Evolutionary conservation across 2,888 invertebrate genomes (phyloP).

Genomic region (Palloptera scutellata): DNA sequence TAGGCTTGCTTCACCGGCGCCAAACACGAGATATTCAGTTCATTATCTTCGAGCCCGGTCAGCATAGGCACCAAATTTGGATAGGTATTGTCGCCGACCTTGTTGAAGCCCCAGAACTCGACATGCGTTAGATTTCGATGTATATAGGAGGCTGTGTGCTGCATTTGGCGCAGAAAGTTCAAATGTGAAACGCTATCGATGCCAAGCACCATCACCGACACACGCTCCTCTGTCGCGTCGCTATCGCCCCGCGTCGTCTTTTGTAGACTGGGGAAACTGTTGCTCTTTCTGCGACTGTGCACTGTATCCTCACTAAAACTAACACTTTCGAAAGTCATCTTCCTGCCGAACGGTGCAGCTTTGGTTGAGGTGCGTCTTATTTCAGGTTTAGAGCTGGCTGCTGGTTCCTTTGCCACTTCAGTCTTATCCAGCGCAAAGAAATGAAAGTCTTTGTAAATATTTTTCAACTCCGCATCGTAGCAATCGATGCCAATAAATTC

Average conservation of each 20-base stretch:
- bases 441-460: slow-evolving; percentile 75
- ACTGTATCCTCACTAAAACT: slow-evolving; percentile 31
- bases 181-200: slow-evolving; percentile 86
- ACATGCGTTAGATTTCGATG: slow-evolving; percentile 66
- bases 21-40: slow-evolving; percentile 74
- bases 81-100: slow-evolving; percentile 94
- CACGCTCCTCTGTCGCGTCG: slow-evolving; percentile 29
- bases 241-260: neutral
- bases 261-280: slow-evolving; percentile 9
- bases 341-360: neutral
- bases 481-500: slow-evolving; percentile 79
- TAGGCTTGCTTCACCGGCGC: slow-evolving; percentile 60
- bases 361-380: neutral
- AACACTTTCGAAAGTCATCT: slow-evolving; percentile 16
- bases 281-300: neutral
- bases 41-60: slow-evolving; percentile 74
- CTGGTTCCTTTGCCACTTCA: neutral
- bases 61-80: slow-evolving; percentile 87
- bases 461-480: slow-evolving; percentile 60
- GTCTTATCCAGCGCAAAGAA: slow-evolving; percentile 48
- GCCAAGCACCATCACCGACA: slow-evolving; percentile 82
- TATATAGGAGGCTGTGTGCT: slow-evolving; percentile 71
- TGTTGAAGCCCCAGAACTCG: slow-evolving; percentile 88
- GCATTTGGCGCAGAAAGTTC: slow-evolving; percentile 86
- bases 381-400: neutral